Evolutionary conservation across 2,888 invertebrate genomes (phyloP).

Genomic region (Pantelozetes paolii): DNA sequence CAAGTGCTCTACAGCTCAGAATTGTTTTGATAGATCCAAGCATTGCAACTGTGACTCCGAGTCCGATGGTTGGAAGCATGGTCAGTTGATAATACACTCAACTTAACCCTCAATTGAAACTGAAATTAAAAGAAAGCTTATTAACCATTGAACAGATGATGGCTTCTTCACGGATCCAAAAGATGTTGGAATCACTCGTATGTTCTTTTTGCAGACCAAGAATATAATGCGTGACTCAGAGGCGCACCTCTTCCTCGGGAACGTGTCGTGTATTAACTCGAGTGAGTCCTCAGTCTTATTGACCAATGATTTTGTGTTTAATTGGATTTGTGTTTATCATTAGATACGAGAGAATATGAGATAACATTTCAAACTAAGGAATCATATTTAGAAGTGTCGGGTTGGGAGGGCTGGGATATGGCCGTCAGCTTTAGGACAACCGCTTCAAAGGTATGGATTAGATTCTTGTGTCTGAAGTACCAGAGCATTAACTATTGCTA

Average conservation of each 20-base stretch:
- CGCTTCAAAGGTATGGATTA: conserved; percentile 63
- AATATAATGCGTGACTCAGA: conserved; percentile 75
- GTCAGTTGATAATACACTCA: too few species aligned
- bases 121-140: too few species aligned
- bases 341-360: conserved; percentile 85
- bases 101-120: too few species aligned
- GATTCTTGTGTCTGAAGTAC: too few species aligned
- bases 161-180: conserved; percentile 73
- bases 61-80: background rate
- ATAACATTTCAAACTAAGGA: conserved; percentile 90
- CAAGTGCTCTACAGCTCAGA: conserved; percentile 65
- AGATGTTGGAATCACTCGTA: conserved; percentile 81
- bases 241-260: conserved; percentile 81
- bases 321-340: background rate
- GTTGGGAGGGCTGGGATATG: conserved; percentile 83
- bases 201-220: conserved; percentile 82
- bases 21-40: conserved; percentile 73
- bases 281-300: conserved; percentile 61
- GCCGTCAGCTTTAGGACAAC: conserved; percentile 90
- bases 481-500: too few species aligned
- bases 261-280: conserved; percentile 88
- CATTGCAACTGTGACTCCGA: conserved; percentile 78
- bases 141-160: conserved; percentile 68
- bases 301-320: background rate
- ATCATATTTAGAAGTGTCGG: conserved; percentile 82